Conservation (phyloP, 1,140 invertebrate species). For the Aplysia californica region DNA sequence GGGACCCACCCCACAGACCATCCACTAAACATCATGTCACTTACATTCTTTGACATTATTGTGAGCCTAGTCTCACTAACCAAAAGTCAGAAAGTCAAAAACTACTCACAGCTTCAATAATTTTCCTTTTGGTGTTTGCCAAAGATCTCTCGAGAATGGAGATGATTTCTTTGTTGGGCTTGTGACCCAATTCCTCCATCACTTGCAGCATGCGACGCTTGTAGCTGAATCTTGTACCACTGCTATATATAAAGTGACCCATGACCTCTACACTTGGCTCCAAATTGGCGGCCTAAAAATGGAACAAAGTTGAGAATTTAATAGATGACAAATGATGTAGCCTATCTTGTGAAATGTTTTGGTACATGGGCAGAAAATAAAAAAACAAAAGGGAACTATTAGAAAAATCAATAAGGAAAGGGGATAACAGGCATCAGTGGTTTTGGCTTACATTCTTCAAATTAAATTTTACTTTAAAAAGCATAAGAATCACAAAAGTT, state of each 20-base stretch:
- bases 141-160: conserved; percentile 37
- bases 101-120: conserved; percentile 35
- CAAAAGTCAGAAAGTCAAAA: too few species aligned
- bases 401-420: background rate
- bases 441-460: too few species aligned
- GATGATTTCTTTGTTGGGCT: conserved; percentile 68
- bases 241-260: conserved; percentile 75
- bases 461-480: too few species aligned
- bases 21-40: too few species aligned
- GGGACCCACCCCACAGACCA: too few species aligned
- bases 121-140: conserved; percentile 26
- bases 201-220: conserved; percentile 77
- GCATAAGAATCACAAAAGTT: too few species aligned
- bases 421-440: background rate
- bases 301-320: too few species aligned
- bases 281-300: conserved; percentile 45
- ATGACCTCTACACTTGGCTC: conserved; percentile 80
- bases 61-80: too few species aligned
- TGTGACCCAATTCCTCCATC: conserved; percentile 71
- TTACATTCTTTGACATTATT: too few species aligned
- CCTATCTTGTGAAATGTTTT: too few species aligned
- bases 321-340: too few species aligned
- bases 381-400: background rate
- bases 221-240: conserved; percentile 73
- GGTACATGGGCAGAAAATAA: too few species aligned